Evolutionary conservation across 1,140 invertebrate genomes (phyloP), one percentile per base, ranked within the genome.

Genomic region (Euura lappo): DNA sequence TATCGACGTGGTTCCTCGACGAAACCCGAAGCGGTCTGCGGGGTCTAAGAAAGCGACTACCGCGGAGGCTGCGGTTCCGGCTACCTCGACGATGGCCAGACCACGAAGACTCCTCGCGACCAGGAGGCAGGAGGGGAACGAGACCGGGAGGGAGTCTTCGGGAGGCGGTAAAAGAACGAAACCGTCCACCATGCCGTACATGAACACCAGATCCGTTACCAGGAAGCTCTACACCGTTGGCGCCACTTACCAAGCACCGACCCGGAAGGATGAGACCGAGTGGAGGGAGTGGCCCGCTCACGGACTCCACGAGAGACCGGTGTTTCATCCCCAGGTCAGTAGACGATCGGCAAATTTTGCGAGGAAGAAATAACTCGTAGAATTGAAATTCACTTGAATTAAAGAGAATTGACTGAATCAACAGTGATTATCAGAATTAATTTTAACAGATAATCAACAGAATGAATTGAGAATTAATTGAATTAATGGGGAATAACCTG

Each of bases 301-400:
- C 72, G 86, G 85, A 42, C 86, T 86, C 83, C 84, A 87, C 51
- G 86, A 87, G 69, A 79, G 84, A 51, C 85, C 86, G 5, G 76
- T 84, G 11, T 88, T 79, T 60, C 86, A 88, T 78, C 79, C 81
- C 1, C 81, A 82, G 74, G 81, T 84, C 28, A 60, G 69, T 65
- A n/a, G 66, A 47, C 68, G 75, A 74, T 43, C 69, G 68, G 44
- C 77, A 66, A 74, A 76, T 78, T 13, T 78, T 74, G 71, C 60
- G 44, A 45, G 45, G 28, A 1, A 1, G 28, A n/a, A 65, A 7
- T 69, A 46, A 69, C 47, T 69, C 7, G 11, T 6, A 1, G 6
- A 69, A 45, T 8, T 46, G 68, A 10, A 11, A 69, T 7, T 45
- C 68, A 69, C 28, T 11, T 45, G 5, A 69, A 11, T 7, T 42